phyloP scores from a whole-genome alignment of 2,888 invertebrate species.

The Zygaena filipendulae region DNA sequence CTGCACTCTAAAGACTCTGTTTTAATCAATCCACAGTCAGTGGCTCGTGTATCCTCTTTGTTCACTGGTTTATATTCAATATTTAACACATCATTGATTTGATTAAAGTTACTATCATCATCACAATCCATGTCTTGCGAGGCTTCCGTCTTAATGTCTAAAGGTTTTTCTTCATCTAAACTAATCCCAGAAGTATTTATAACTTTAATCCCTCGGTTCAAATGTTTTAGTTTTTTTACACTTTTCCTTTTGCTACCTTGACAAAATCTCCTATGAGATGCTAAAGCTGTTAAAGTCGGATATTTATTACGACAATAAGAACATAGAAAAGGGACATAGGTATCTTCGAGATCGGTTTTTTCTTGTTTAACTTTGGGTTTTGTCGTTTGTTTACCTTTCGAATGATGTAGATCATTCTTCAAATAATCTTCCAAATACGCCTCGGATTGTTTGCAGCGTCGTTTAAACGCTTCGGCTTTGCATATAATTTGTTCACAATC shows the following conservation, averaged over 20 bases:
- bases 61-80: conserved; percentile 4
- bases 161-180: conserved; percentile 1
- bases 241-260: no score
- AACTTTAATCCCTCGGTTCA: no score
- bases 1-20: not conserved
- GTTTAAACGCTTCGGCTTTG: conserved; percentile 41
- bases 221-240: no score
- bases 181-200: no score
- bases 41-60: conserved; percentile 14
- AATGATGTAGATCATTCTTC: conserved; percentile 4
- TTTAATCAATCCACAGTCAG: conserved; percentile 5
- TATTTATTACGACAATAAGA: conserved; percentile 19
- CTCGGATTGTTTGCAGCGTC: conserved; percentile 40
- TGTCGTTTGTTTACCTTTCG: conserved; percentile 1
- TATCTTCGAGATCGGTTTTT: conserved; percentile 9
- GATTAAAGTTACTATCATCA: conserved; percentile 7
- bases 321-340: conserved; percentile 17
- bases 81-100: conserved; percentile 4
- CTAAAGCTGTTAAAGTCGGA: conserved; percentile 13
- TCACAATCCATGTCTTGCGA: not conserved
- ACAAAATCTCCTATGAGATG: no score
- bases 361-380: conserved; percentile 8
- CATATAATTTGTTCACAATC: conserved; percentile 35
- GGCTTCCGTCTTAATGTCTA: conserved; percentile 7
- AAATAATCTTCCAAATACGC: conserved; percentile 21